Percentiles rank a stretch among this genome's conserved stretches.
phyloP scores from a whole-genome alignment of 2,113 vertebrate species.

The Tricholaema leucomelas region DNA sequence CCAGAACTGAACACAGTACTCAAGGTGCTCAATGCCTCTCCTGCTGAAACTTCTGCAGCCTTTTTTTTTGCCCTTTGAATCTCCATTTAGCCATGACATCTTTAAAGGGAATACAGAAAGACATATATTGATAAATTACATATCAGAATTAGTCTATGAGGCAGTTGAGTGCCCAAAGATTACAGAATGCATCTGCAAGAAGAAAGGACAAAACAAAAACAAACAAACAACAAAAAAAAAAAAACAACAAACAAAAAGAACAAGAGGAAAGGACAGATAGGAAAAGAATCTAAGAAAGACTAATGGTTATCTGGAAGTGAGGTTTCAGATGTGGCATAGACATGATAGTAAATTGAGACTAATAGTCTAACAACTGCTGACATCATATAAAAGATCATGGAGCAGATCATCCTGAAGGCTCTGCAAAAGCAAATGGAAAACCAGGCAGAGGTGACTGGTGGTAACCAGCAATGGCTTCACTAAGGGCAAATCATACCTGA shows the following conservation, averaged over 20 bases:
- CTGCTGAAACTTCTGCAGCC: background rate
- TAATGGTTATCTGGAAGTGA: background rate
- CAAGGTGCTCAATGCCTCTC: background rate
- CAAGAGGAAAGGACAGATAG: background rate
- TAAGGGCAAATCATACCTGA: too few relatives aligned
- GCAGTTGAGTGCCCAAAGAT: background rate
- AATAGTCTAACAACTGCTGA: background rate
- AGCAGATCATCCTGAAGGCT: too few relatives aligned
- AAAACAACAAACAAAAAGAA: too few relatives aligned
- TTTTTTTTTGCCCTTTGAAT: background rate
- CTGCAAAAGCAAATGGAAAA: too few relatives aligned
- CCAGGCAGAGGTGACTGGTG: too few relatives aligned
- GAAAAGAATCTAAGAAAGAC: background rate
- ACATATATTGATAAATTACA: background rate
- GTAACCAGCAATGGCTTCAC: too few relatives aligned
- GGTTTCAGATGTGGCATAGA: background rate
- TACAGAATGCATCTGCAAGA: background rate
- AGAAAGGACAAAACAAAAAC: background rate
- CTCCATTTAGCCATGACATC: background rate
- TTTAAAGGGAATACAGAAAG: background rate
- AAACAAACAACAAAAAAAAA: too few relatives aligned
- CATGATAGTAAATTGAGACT: background rate
- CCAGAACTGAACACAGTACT: too few relatives aligned
- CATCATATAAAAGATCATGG: too few relatives aligned
- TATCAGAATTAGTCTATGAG: background rate